A percentile compares a stretch with the other conserved stretches of the same genome.
phyloP scores from a whole-genome alignment of 2,797 vertebrate genomes.

The Sebastes oblongus region DNA sequence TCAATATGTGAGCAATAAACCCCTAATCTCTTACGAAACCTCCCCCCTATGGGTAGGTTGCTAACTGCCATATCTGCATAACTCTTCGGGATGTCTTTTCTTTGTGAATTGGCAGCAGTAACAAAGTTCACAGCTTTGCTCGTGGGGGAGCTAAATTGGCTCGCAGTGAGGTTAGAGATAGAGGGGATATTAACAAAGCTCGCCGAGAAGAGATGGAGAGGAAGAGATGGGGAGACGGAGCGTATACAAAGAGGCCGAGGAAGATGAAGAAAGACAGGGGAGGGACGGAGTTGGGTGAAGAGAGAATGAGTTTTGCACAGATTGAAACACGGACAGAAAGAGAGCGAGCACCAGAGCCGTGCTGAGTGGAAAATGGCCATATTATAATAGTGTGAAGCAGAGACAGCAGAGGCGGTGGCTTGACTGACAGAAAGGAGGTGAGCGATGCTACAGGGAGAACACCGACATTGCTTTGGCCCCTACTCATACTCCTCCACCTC shows the following conservation, averaged over 20 bases:
- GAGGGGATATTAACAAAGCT: slow-evolving; percentile 39
- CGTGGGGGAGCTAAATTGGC: slow-evolving; percentile 46
- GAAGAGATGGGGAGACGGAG: slow-evolving; percentile 12
- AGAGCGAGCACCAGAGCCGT: not conserved
- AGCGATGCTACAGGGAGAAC: slow-evolving; percentile 11
- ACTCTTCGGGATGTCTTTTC: slow-evolving; percentile 38
- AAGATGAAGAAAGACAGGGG: not conserved
- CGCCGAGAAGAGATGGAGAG: slow-evolving; percentile 11
- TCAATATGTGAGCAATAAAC: slow-evolving; percentile 33
- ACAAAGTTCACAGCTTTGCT: slow-evolving; percentile 47
- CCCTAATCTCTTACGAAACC: slow-evolving; percentile 23
- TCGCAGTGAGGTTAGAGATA: slow-evolving; percentile 35
- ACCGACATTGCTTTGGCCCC: slow-evolving; percentile 21
- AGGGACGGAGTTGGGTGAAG: not conserved
- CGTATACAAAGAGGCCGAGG: slow-evolving; percentile 2
- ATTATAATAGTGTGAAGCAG: not conserved
- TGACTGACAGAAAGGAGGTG: slow-evolving; percentile 27
- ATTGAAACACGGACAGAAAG: slow-evolving; percentile 7
- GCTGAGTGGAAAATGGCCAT: not conserved
- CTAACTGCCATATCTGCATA: slow-evolving; percentile 34
- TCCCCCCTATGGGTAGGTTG: slow-evolving; percentile 10
- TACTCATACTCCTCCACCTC: slow-evolving; percentile 33
- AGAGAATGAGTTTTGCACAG: not conserved
- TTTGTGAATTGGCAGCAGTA: slow-evolving; percentile 44
- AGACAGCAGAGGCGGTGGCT: not conserved